Conservation (phyloP, 2,113 vertebrate species). For the Microtus richardsoni region DNA sequence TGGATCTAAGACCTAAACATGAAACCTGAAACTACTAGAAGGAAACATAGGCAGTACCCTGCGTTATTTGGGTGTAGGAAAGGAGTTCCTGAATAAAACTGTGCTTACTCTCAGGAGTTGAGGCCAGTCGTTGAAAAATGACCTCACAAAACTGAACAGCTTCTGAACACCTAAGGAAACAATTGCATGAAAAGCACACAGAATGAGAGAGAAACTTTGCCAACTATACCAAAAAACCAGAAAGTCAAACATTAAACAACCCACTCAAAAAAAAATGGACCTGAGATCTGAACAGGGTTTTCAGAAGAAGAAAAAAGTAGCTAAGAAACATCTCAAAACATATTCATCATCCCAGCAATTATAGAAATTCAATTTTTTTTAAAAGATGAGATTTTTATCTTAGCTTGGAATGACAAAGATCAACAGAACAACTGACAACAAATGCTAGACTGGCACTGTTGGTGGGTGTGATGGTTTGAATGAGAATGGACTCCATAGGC, state of each 20-base stretch:
- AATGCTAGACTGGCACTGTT: not conserved
- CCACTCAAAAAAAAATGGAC: not conserved
- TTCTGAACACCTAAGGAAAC: not conserved
- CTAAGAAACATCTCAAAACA: not conserved
- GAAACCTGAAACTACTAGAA: not conserved
- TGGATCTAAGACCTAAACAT: not conserved
- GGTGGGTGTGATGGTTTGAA: not conserved
- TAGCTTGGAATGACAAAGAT: not conserved
- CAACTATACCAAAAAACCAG: not conserved
- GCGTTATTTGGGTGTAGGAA: not conserved
- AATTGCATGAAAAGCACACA: not conserved
- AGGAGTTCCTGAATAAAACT: not conserved
- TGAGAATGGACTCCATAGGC: not conserved
- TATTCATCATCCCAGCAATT: not conserved
- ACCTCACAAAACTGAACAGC: not conserved
- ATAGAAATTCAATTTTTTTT: not conserved
- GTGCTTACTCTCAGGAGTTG: not conserved
- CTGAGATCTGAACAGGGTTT: not conserved
- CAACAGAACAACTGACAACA: not conserved
- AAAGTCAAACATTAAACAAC: not conserved
- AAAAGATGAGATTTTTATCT: not conserved
- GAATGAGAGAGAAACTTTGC: not conserved
- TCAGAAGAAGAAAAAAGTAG: not conserved
- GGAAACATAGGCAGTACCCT: not conserved
- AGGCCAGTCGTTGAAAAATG: not conserved